Evolutionary conservation across 2,797 vertebrate genomes (phyloP), one percentile per base, ranked within the genome.

Genomic region (Tragopan temminckii): DNA sequence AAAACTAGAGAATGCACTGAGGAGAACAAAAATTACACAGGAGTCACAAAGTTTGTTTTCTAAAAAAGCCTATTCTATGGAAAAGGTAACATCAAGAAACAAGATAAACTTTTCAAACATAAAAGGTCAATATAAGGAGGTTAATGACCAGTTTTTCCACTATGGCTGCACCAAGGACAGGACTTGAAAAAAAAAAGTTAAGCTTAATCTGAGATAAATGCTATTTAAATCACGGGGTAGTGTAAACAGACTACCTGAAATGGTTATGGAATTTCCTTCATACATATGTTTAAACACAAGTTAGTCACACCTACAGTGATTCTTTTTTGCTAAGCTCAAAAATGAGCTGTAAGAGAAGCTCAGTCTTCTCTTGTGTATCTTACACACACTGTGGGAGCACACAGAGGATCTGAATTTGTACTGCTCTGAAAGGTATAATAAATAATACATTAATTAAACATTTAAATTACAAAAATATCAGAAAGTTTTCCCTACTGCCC

Each of bases 351-450:
- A 45, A 82, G n/a, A 79, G 33, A 89, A 85, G 43, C 17, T 77
- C 25, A 31, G 9, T 15, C 25, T 89, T 59, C 40, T 64, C 48
- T 21, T 17, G 14, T 42, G n/a, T 70, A 64, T 58, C 11, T n/a
- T 74, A 61, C 31, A 24, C 3, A 36, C 33, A 18, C 0, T 80
- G 36, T 29, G 77, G 31, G n/a, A 58, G n/a, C 71, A 29, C 19
- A 29, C 0, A 68, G 21, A 20, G 40, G 7, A 68, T 17, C 55
- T 62, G 66, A 46, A 0, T 1, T 64, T 2, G 50, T 43, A 5
- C 5, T 27, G 40, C 4, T 11, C 20, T 46, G 38, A 66, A 43
- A 75, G 48, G 43, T 43, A 2, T 23, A 31, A 48, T 9, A 33
- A 57, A 33, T 18, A 33, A 7, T 12, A 40, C 19, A 77, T 21